phyloP scores from a whole-genome alignment of 2,888 invertebrate genomes.

The Drosophila robusta region DNA sequence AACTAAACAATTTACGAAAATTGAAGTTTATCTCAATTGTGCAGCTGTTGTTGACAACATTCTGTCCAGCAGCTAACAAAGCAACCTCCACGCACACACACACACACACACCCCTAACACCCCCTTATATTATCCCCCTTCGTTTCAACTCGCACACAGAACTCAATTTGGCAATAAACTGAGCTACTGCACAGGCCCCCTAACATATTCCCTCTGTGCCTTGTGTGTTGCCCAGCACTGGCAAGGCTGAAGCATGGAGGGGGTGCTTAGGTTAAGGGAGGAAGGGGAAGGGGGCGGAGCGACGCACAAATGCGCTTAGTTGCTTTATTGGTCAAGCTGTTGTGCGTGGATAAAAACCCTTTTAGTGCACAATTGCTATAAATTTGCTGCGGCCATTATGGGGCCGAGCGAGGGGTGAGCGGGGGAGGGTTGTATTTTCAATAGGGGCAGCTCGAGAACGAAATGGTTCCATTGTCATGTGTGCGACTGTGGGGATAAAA shows the following conservation, averaged over 20 bases:
- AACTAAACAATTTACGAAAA: slow-evolving; percentile 82
- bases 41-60: slow-evolving; percentile 82
- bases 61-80: slow-evolving; percentile 72
- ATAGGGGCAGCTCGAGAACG: slow-evolving; percentile 19
- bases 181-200: slow-evolving; percentile 36
- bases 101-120: neutral
- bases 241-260: too few relatives aligned
- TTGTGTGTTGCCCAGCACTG: slow-evolving; percentile 9
- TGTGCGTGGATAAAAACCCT: slow-evolving; percentile 83
- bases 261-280: neutral
- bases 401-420: neutral
- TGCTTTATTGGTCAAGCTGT: slow-evolving; percentile 82
- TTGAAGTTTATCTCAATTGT: slow-evolving; percentile 83
- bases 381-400: slow-evolving; percentile 75
- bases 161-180: slow-evolving; percentile 82
- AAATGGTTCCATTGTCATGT: slow-evolving; percentile 55
- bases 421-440: slow-evolving; percentile 1
- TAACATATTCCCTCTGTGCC: slow-evolving; percentile 29
- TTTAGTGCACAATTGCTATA: slow-evolving; percentile 83
- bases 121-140: neutral
- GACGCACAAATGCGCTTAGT: slow-evolving; percentile 80
- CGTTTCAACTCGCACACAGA: slow-evolving; percentile 58
- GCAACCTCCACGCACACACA: slow-evolving; percentile 28
- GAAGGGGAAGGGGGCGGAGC: neutral
- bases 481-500: slow-evolving; percentile 48